Evolutionary conservation across 2,797 vertebrate species (phyloP).

Genomic region (Urosaurus nigricauda): DNA sequence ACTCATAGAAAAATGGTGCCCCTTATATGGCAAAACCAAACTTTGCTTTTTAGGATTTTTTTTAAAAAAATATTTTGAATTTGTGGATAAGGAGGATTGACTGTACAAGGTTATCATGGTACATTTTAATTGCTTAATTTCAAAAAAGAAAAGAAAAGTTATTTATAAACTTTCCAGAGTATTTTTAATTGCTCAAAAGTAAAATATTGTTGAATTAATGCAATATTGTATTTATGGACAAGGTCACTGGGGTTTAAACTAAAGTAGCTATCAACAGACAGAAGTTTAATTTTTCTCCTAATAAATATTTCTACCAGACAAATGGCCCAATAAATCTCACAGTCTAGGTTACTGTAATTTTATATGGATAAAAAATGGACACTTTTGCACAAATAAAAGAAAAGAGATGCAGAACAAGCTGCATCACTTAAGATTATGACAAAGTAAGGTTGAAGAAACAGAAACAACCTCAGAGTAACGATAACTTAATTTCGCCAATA

Average conservation of each 20-base stretch:
- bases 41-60: too few relatives aligned
- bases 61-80: too few relatives aligned
- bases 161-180: slow-evolving; percentile 39
- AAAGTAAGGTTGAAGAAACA: slow-evolving; percentile 21
- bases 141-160: slow-evolving; percentile 30
- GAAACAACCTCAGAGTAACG: slow-evolving; percentile 21
- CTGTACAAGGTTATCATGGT: slow-evolving; percentile 53
- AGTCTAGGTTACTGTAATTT: slow-evolving; percentile 50
- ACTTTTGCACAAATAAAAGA: too few relatives aligned
- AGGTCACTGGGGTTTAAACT: slow-evolving; percentile 50
- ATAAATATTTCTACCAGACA: slow-evolving; percentile 42
- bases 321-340: slow-evolving; percentile 50
- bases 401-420: slow-evolving; percentile 14
- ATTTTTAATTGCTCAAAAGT: slow-evolving; percentile 35
- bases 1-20: too few relatives aligned
- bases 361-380: slow-evolving; percentile 43
- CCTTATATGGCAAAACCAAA: too few relatives aligned
- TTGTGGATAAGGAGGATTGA: too few relatives aligned
- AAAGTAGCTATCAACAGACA: slow-evolving; percentile 42
- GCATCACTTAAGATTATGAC: slow-evolving; percentile 32
- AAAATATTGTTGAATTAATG: slow-evolving; percentile 48
- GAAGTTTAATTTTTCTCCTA: slow-evolving; percentile 42
- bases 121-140: slow-evolving; percentile 59
- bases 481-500: too few relatives aligned
- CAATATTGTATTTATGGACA: slow-evolving; percentile 45